A percentile compares a stretch with the other conserved stretches of the same genome.
Evolutionary conservation across 2,797 vertebrate genomes (phyloP).

Genomic region (Heteromormyrus szaboi): DNA sequence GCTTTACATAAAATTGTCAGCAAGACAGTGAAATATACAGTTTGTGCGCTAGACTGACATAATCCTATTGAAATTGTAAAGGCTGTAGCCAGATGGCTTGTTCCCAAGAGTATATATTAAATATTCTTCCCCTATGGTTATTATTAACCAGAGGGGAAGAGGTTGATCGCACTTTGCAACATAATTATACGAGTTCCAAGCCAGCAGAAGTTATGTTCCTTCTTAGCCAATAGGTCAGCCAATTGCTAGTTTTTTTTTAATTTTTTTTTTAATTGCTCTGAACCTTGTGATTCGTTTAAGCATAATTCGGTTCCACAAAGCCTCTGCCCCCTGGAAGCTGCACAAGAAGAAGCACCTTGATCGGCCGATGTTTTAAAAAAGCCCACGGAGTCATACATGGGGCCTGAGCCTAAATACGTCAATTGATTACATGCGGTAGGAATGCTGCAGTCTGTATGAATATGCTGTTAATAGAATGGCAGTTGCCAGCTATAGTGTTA

Average conservation of each 20-base stretch:
- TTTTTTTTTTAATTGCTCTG: not conserved
- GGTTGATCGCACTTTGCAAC: not conserved
- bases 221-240: conserved; percentile 13
- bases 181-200: not conserved
- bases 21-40: conserved; percentile 49
- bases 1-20: not conserved
- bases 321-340: not conserved
- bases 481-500: conserved; percentile 10
- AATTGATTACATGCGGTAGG: not conserved
- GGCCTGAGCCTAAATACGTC: not conserved
- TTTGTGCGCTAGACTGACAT: conserved; percentile 36
- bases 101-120: conserved; percentile 56
- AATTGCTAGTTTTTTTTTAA: not conserved
- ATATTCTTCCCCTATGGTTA: conserved; percentile 56
- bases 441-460: not conserved
- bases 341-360: not conserved
- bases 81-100: conserved; percentile 67
- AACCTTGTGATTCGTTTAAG: not conserved
- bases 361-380: not conserved
- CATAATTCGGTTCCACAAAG: not conserved
- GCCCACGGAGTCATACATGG: not conserved
- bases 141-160: conserved; percentile 34
- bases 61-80: conserved; percentile 39
- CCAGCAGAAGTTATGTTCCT: not conserved
- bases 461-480: not conserved